A percentile compares a stretch with the other conserved stretches of the same genome.
Evolutionary conservation across 2,113 vertebrate genomes (phyloP).

Genomic region (Hylia prasina): DNA sequence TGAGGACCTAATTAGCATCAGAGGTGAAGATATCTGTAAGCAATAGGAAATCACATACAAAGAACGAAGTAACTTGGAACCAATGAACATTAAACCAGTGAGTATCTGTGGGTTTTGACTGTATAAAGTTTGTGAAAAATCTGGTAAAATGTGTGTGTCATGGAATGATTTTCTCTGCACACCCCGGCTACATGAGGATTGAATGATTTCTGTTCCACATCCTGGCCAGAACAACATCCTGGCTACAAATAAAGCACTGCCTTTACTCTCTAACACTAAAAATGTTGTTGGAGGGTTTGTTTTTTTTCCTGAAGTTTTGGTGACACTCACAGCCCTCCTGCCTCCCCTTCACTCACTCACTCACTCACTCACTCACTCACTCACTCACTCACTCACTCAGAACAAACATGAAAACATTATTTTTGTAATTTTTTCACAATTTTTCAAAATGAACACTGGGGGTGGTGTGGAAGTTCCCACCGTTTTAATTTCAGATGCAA

Average conservation of each 20-base stretch:
- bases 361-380: too few relatives aligned
- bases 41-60: neutral
- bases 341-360: neutral
- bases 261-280: neutral
- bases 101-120: neutral
- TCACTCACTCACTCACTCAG: neutral
- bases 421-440: neutral
- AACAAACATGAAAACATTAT: neutral
- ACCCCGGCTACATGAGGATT: accelerated
- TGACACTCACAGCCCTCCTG: neutral
- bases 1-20: neutral
- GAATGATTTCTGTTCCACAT: neutral
- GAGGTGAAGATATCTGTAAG: neutral
- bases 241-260: neutral
- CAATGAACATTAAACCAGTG: neutral
- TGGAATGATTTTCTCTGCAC: neutral
- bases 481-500: neutral
- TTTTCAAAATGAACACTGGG: neutral
- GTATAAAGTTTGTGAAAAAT: neutral
- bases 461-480: neutral
- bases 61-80: neutral
- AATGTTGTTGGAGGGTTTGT: neutral
- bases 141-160: neutral
- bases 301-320: neutral
- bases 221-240: neutral